phyloP scores from a whole-genome alignment of 2,888 invertebrate species.

The Papilio demoleus region DNA sequence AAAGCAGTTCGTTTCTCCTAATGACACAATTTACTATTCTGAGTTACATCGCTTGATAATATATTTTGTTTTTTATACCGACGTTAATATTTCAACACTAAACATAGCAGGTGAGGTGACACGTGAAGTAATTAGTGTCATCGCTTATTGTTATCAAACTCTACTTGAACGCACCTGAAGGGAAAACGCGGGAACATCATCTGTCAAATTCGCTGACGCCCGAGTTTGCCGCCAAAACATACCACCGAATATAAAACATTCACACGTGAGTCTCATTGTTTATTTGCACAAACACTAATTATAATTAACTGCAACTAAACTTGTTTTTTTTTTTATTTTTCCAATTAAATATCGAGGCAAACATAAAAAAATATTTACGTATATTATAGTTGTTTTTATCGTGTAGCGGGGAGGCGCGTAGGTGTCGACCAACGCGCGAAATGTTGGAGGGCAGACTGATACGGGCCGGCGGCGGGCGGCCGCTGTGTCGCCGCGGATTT shows the following conservation, averaged over 20 bases:
- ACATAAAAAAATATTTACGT: conserved; percentile 42
- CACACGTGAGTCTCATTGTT: conserved; percentile 65
- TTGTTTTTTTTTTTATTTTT: conserved; percentile 42
- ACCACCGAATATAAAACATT: conserved; percentile 62
- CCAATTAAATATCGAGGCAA: conserved; percentile 19
- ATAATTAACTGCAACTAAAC: conserved; percentile 38
- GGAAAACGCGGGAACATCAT: conserved; percentile 75
- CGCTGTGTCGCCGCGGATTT: conserved; percentile 66
- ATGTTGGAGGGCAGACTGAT: conserved; percentile 72
- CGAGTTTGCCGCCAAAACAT: conserved; percentile 70
- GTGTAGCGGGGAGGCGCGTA: conserved; percentile 57
- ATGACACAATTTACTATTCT: conserved; percentile 61
- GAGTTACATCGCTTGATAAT: conserved; percentile 46
- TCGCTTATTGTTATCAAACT: conserved; percentile 62
- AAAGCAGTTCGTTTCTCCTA: conserved; percentile 64
- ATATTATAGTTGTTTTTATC: conserved; percentile 48
- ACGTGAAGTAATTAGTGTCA: conserved; percentile 41
- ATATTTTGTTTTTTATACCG: conserved; percentile 35
- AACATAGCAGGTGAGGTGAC: conserved; percentile 17
- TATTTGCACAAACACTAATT: conserved; percentile 58
- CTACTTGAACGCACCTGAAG: conserved; percentile 78
- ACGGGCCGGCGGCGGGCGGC: conserved; percentile 50
- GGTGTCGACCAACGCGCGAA: conserved; percentile 74
- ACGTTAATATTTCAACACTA: neutral
- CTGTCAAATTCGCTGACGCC: conserved; percentile 68